phyloP scores from a whole-genome alignment of 2,888 invertebrate species.

The Agrilus mali region DNA sequence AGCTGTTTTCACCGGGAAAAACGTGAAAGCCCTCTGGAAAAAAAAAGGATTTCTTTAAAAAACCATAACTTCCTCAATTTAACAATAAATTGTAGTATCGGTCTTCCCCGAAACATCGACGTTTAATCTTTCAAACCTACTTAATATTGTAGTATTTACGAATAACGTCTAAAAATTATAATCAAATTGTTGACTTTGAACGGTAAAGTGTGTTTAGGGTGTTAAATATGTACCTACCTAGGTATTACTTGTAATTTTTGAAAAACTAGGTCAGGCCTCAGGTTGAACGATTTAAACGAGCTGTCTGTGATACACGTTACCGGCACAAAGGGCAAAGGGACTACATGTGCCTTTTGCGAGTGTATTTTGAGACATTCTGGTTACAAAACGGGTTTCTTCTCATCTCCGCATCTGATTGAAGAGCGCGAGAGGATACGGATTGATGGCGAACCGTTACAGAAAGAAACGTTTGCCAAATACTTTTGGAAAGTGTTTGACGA shows the following conservation, averaged over 20 bases:
- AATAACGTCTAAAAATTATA: no score
- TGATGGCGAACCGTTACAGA: slow-evolving; percentile 65
- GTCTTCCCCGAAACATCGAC: no score
- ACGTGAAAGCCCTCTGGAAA: no score
- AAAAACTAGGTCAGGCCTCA: slow-evolving; percentile 45
- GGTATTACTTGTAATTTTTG: neutral
- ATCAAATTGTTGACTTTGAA: no score
- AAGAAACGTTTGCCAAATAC: slow-evolving; percentile 57
- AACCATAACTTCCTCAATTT: no score
- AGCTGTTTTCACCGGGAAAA: no score
- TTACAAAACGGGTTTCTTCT: slow-evolving; percentile 83
- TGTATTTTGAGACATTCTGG: slow-evolving; percentile 75
- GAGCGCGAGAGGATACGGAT: slow-evolving; percentile 89
- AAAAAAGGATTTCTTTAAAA: no score
- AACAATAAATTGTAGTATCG: no score
- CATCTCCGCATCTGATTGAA: slow-evolving; percentile 89
- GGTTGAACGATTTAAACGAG: slow-evolving; percentile 50
- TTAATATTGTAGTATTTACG: no score
- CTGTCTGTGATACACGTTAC: slow-evolving; percentile 87
- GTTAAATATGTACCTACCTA: no score
- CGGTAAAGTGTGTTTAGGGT: no score
- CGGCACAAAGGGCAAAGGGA: slow-evolving; percentile 97
- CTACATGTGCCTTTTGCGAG: slow-evolving; percentile 88
- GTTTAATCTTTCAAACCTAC: no score
- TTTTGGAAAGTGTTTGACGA: slow-evolving; percentile 73